A percentile compares a stretch with the other conserved stretches of the same genome.
Conservation (phyloP, 2,888 invertebrate species). For the Lottia gigantea region DNA sequence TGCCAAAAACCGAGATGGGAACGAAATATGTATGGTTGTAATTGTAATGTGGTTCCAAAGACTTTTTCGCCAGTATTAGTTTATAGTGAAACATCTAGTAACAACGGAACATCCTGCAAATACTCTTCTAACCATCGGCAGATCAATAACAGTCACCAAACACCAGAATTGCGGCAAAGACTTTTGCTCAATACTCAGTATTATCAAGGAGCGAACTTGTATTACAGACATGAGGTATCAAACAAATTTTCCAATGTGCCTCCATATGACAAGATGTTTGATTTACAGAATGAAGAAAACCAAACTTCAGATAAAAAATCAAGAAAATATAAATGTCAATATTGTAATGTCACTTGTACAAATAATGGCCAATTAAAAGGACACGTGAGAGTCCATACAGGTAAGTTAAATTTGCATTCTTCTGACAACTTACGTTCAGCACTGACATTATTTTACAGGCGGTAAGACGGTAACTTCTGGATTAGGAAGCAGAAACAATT, state of each 20-base stretch:
- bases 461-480: too few species aligned
- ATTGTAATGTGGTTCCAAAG: constrained; percentile 16
- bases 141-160: background rate
- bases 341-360: constrained; percentile 30
- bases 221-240: background rate
- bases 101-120: background rate
- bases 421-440: too few species aligned
- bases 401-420: too few species aligned
- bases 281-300: background rate
- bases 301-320: constrained; percentile 13
- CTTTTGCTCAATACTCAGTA: background rate
- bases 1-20: background rate
- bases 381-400: constrained; percentile 33
- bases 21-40: background rate
- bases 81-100: constrained; percentile 16
- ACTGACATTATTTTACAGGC: too few species aligned
- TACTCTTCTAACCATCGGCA: background rate
- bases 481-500: too few species aligned
- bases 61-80: constrained; percentile 27
- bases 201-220: background rate
- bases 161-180: constrained; percentile 1
- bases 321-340: constrained; percentile 28
- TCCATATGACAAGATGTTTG: background rate
- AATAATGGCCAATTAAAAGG: constrained; percentile 35
- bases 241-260: background rate